These are phyloP conservation scores for Platichthys stellatus DNA, from an alignment of 2,113 vertebrate genomes.

Conservation along the genomic window DNA sequence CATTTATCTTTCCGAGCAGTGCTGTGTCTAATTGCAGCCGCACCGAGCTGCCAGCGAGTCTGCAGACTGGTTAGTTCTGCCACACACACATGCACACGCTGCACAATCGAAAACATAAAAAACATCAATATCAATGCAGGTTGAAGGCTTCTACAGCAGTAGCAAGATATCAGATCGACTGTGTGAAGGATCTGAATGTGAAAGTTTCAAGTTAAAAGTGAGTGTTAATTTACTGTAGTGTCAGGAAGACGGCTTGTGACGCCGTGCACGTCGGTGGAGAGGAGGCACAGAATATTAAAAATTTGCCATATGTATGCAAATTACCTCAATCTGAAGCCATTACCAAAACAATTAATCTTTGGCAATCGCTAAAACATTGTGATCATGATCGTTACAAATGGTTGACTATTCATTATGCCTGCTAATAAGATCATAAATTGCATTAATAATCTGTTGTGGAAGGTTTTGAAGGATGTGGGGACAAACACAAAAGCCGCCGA, in stretches of 20 bases:
- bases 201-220: neutral
- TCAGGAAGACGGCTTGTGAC: conserved; percentile 40
- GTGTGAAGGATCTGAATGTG: neutral
- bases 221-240: neutral
- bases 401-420: conserved; percentile 77
- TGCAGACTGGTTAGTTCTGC: neutral
- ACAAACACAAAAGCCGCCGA: conserved; percentile 55
- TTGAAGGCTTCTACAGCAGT: neutral
- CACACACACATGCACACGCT: neutral
- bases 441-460: conserved; percentile 66
- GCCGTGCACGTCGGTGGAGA: conserved; percentile 19
- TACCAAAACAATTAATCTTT: conserved; percentile 76
- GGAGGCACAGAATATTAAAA: conserved; percentile 58
- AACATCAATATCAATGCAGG: neutral
- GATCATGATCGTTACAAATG: conserved; percentile 77
- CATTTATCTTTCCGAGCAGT: neutral
- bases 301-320: conserved; percentile 77
- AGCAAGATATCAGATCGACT: neutral
- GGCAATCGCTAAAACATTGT: conserved; percentile 75
- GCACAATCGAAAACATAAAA: neutral
- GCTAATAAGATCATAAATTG: conserved; percentile 79
- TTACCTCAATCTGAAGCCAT: conserved; percentile 71
- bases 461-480: conserved; percentile 60
- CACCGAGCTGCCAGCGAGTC: neutral
- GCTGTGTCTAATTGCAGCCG: neutral